Evolutionary conservation across 1,140 invertebrate species (phyloP), one percentile per base, ranked within the genome.

Genomic region (Eueides isabella): DNA sequence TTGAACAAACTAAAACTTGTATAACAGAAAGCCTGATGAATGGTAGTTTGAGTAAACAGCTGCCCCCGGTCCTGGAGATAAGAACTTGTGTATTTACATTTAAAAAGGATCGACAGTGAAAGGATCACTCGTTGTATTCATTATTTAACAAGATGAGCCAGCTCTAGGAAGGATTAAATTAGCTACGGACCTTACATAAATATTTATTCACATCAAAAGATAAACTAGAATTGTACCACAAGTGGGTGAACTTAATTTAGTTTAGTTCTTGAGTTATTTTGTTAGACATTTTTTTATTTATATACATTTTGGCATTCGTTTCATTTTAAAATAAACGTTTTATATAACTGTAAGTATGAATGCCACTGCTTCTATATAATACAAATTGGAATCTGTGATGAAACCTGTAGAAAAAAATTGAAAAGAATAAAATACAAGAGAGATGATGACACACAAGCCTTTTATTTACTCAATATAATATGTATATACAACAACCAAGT

Each of bases 1-100:
- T 55, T 11, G 23, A 55, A 55, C 48, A 26, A 55, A 55, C 48
- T 55, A 11, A 26, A 55, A 55, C 16, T 26, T 4, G 19, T 12
- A 55, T 55, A 19, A 26, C 19, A 26, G 9, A 26, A 41, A 16
- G 65, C n/a, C 67, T 68, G 48, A 67, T 67, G 66, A 68, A 55
- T 23, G 5, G 19, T 55, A 55, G 67, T 68, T 55, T 29, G 11
- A 28, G 19, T 26, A 55, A 68, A 68, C 67, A 55, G 67, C n/a
- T 33, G 48, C 44, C 44, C 67, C 67, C 33, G 67, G 29, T 11
- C 19, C 11, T 19, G 33, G 64, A 35, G 67, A 68, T 68, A 68
- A 68, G 29, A 33, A 38, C 38, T 67, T 55, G 41, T 19, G 7
- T 68, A 61, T 68, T 68, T 68, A 68, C 67, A 68, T 68, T 68